Evolutionary conservation across 2,888 invertebrate species (phyloP), one percentile per base, ranked within the genome.

Genomic region (Meliscaeva auricollis): DNA sequence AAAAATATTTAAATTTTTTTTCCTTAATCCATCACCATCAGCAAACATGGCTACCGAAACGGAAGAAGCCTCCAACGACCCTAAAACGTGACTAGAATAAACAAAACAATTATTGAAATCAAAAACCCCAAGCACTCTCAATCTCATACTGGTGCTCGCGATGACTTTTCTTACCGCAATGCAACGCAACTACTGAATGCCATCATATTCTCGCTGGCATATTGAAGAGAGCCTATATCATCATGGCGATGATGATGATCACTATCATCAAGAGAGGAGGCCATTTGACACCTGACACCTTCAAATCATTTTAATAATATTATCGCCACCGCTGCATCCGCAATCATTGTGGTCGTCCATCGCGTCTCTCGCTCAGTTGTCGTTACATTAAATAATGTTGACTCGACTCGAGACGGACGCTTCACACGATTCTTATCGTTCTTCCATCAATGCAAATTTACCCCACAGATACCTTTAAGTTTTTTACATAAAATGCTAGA

Each of bases 271-370:
- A 46, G 4, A 66, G 50, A 64, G 46, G 17, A 46, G 54, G 17
- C 66, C 20, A 68, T 60, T 80, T 84, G 84, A 84, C 84, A 84
- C 84, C 72, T 80, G 84, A 84, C 84, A 84, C 84, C 80, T 72
- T 66, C 30, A 60, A 80, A 84, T 84, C 75, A 74, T 74, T 80
- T 84, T 74, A 44, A 64, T 64, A 80, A 60, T 50, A 66, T 17
- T 50, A 50, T 66, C 35, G 35, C 38, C 13, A 35, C n/a, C n/a
- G n/a, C n/a, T n/a, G 48, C 46, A 64, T 62, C 48, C 44, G 66
- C 22, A 66, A 48, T 69, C 56, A 35, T 46, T 56, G 54, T 76
- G 20, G 68, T 41, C 68, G 35, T 35, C 56, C 60, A 56, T 56
- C 38, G 35, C 2, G 9, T 38, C 5, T 35, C 35, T 38, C 38